These are phyloP conservation scores for Odontamblyopus rebecca DNA, from an alignment of 2,797 vertebrate species.

Conservation along the genomic window DNA sequence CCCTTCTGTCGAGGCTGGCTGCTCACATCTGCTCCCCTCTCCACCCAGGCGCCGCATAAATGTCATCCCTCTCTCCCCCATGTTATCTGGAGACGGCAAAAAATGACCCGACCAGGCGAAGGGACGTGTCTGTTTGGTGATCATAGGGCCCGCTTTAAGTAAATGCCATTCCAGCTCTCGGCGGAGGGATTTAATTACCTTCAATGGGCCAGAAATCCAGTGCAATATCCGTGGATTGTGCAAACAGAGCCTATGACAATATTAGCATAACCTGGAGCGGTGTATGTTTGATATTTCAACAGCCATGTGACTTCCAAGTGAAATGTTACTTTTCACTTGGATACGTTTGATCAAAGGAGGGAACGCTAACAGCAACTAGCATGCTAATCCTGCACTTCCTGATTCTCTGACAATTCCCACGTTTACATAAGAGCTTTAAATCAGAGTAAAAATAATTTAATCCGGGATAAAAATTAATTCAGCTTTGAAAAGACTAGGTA, in stretches of 20 bases:
- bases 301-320: background rate
- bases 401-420: too few relatives aligned
- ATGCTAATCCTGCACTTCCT: too few relatives aligned
- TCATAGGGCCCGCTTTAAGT: constrained; percentile 2
- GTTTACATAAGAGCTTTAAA: too few relatives aligned
- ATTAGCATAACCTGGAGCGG: constrained; percentile 1
- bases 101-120: constrained; percentile 3
- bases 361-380: too few relatives aligned
- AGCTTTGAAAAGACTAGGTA: too few relatives aligned
- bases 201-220: background rate
- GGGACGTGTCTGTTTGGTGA: constrained; percentile 6
- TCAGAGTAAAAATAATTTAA: too few relatives aligned
- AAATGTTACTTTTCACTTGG: too few relatives aligned
- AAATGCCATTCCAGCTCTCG: constrained; percentile 7
- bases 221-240: background rate
- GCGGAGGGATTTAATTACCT: constrained; percentile 6
- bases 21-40: constrained; percentile 24
- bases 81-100: constrained; percentile 16
- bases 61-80: constrained; percentile 20
- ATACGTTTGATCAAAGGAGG: too few relatives aligned
- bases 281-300: background rate
- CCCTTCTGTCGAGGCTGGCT: constrained; percentile 7
- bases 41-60: constrained; percentile 20
- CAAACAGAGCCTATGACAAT: background rate
- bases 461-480: too few relatives aligned